phyloP scores from a whole-genome alignment of 2,888 invertebrate species.

The Strigamia maritima region DNA sequence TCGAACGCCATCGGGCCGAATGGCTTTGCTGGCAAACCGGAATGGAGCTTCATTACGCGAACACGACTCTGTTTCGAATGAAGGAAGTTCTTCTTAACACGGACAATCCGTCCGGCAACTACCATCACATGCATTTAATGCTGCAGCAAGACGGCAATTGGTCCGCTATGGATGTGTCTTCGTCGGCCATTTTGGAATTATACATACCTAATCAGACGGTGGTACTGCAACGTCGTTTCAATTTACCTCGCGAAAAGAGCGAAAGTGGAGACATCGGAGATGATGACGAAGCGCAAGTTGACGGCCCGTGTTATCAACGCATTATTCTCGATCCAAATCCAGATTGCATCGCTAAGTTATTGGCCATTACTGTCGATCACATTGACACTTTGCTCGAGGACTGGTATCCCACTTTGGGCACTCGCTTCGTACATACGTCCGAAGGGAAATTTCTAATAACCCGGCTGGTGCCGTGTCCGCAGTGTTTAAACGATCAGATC shows the following conservation, averaged over 20 bases:
- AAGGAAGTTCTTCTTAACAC: constrained; percentile 61
- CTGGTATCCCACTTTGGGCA: constrained; percentile 96
- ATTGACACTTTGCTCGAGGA: constrained; percentile 94
- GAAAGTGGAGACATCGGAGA: constrained; percentile 43
- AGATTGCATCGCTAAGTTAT: constrained; percentile 73
- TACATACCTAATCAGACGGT: constrained; percentile 70
- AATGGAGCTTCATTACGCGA: constrained; percentile 76
- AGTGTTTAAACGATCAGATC: constrained; percentile 62
- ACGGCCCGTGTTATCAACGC: constrained; percentile 45
- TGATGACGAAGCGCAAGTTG: constrained; percentile 49
- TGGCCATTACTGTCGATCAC: constrained; percentile 88
- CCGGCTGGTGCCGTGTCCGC: constrained; percentile 85
- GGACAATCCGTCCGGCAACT: constrained; percentile 54
- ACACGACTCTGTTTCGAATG: constrained; percentile 73
- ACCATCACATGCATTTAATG: constrained; percentile 50
- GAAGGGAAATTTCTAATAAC: constrained; percentile 93
- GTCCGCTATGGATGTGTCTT: constrained; percentile 75
- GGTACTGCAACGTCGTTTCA: constrained; percentile 58
- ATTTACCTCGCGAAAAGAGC: constrained; percentile 43
- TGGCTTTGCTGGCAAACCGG: constrained; percentile 96
- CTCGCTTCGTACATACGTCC: constrained; percentile 95
- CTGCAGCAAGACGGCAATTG: constrained; percentile 77
- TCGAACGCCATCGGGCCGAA: constrained; percentile 68
- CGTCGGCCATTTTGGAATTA: constrained; percentile 80
- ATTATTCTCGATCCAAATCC: constrained; percentile 74